These are phyloP conservation scores for Sinocyclocheilus grahami DNA, from an alignment of 2,113 vertebrate genomes.

Conservation along the genomic window DNA sequence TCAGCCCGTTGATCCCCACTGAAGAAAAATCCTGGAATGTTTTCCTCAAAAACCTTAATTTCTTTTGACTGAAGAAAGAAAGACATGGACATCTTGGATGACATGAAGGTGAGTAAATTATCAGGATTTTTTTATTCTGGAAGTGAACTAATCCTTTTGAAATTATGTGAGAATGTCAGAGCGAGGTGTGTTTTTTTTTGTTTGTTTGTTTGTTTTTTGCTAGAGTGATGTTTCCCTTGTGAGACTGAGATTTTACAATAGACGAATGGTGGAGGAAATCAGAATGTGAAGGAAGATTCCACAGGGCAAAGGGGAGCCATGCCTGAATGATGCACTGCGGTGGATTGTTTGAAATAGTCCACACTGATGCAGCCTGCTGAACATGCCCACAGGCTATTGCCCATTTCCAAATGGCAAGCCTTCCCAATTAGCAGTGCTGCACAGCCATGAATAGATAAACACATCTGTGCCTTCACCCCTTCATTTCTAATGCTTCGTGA, in stretches of 20 bases:
- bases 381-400: constrained; percentile 49
- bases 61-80: no score
- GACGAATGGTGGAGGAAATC: background rate
- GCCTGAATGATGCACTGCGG: background rate
- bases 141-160: no score
- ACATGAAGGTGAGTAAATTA: no score
- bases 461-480: constrained; percentile 17
- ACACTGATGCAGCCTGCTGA: constrained; percentile 12
- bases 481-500: background rate
- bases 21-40: no score
- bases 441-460: constrained; percentile 50
- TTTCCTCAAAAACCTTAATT: no score
- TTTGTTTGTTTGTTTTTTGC: background rate
- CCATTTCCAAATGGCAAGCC: constrained; percentile 55
- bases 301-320: background rate
- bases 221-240: background rate
- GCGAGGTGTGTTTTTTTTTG: background rate
- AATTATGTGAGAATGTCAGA: background rate
- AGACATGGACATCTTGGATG: no score
- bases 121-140: no score
- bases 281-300: constrained; percentile 26
- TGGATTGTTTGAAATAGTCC: background rate
- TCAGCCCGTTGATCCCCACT: no score
- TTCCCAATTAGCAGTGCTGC: constrained; percentile 52
- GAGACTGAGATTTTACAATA: background rate